phyloP scores from a whole-genome alignment of 2,113 vertebrate genomes.

The Brachyhypopomus gauderio region DNA sequence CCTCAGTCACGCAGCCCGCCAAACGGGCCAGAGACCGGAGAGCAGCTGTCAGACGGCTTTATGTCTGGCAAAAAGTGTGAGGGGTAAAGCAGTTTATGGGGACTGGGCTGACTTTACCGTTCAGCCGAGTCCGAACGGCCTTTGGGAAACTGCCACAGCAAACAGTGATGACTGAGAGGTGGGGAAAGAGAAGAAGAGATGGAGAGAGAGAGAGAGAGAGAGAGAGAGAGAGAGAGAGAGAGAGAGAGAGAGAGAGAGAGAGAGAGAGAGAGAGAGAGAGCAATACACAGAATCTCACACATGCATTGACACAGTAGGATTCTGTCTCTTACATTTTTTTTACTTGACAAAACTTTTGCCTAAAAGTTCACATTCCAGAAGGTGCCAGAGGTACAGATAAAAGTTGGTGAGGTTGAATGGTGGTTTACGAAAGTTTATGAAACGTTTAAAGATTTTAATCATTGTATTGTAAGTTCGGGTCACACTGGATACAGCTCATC shows the following conservation, averaged over 20 bases:
- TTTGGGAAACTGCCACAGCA: constrained; percentile 66
- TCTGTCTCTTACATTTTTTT: constrained; percentile 26
- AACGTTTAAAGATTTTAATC: background rate
- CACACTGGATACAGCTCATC: no score
- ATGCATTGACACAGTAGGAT: constrained; percentile 45
- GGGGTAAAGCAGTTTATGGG: constrained; percentile 66
- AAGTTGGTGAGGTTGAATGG: background rate
- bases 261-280: constrained; percentile 11
- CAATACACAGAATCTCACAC: constrained; percentile 9
- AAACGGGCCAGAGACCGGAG: background rate
- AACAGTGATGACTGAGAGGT: background rate
- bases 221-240: constrained; percentile 3
- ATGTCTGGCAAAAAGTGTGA: constrained; percentile 62
- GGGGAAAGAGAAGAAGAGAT: background rate
- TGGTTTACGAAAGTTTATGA: constrained; percentile 1
- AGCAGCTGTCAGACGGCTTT: constrained; percentile 42
- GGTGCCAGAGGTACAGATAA: constrained; percentile 23
- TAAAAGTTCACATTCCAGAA: constrained; percentile 46
- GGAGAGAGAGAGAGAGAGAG: no score
- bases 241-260: constrained; percentile 20
- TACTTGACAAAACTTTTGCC: constrained; percentile 40
- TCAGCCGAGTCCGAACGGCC: constrained; percentile 56
- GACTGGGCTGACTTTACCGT: constrained; percentile 72
- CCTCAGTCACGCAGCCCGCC: background rate
- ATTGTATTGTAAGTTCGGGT: background rate